Evolutionary conservation across 2,113 vertebrate genomes (phyloP).

Genomic region (Ranitomeya imitator): DNA sequence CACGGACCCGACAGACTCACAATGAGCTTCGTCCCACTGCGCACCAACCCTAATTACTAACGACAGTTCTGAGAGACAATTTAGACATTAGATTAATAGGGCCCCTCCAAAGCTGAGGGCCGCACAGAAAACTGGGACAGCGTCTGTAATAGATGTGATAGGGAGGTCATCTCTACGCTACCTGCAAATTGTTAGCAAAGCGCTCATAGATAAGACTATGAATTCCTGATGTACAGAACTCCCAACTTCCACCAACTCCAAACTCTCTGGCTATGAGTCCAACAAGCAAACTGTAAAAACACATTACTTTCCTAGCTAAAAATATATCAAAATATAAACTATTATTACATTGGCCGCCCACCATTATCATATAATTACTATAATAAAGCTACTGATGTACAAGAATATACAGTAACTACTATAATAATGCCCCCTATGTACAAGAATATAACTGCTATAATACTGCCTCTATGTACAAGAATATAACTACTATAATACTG

Average conservation of each 20-base stretch:
- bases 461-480: no score
- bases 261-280: background rate
- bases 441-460: no score
- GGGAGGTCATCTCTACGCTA: background rate
- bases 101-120: background rate
- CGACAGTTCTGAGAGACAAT: conserved; percentile 35
- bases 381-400: background rate
- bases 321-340: background rate
- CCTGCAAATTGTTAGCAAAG: background rate
- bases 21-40: conserved; percentile 24
- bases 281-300: background rate
- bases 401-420: background rate
- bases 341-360: background rate
- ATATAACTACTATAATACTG: no score
- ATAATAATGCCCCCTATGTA: background rate
- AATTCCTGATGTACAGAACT: background rate
- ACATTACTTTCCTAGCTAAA: background rate
- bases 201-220: background rate
- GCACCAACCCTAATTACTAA: conserved; percentile 24
- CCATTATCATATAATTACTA: background rate
- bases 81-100: conserved; percentile 52
- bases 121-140: conserved; percentile 8
- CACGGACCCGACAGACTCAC: conserved; percentile 12
- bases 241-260: background rate
- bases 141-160: conserved; percentile 5